Evolutionary conservation across 1,140 invertebrate species (phyloP), one percentile per base, ranked within the genome.

Genomic region (Drosophila setifemur): DNA sequence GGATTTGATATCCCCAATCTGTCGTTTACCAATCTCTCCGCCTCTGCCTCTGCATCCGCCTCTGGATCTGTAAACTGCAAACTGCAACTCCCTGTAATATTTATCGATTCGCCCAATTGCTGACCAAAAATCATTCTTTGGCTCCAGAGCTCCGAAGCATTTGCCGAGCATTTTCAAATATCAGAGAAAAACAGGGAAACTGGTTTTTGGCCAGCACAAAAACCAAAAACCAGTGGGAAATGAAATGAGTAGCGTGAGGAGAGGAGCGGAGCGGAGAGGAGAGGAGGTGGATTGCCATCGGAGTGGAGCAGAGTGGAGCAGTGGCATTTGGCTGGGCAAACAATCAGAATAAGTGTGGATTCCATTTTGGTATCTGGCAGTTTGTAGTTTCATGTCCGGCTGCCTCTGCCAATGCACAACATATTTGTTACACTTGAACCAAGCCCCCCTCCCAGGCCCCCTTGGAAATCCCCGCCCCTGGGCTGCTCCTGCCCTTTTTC

Each of bases 341-440:
- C 76, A 81, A 81, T 81, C 76, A 75, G 61, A 81, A 71, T 81
- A 81, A 81, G 76, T 81, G 77, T 79, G 48, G 43, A 70, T 53
- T 63, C 31, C 67, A 63, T 48, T 47, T 54, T 39, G 57, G 49
- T 57, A 73, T 49, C 26, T 45, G 33, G n/a, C 57, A 40, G 70
- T 73, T 44, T 68, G 33, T 52, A 68, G 40, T 44, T 54, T 40
- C 53, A 61, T 61, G 57, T 61, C 50, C 57, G 57, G 58, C 52
- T 28, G 14, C n/a, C n/a, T n/a, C 4, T 37, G 50, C 40, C 37
- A 44, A 42, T 67, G 70, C 31, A 45, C 69, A 68, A 72, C 72
- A 81, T 82, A 77, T 83, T 83, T 77, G 78, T 60, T 83, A 83
- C 68, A 82, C 73, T 83, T 72, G 72, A 23, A n/a, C n/a, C n/a